Base-by-base conservation (phyloP, 1,140 invertebrate genomes). In the Zaprionus ghesquierei region DNA sequence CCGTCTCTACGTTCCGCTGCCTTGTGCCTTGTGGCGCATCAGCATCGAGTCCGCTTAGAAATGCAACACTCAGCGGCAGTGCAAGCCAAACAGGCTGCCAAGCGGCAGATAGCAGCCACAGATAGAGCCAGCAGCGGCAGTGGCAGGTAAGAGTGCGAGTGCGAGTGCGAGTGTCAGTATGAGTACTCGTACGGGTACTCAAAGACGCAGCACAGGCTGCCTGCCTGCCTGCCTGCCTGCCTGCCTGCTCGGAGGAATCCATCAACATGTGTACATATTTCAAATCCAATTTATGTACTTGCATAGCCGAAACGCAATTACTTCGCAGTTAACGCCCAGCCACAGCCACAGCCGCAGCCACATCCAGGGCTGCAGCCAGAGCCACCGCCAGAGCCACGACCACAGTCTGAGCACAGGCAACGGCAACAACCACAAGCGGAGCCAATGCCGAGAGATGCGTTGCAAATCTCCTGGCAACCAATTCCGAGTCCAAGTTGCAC, bases 261-360 rank as follows among this genome's bases (percentile, higher is more conserved):
- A 86, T 86, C 81, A 86, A 86, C 81, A 82, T 86, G 81, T 86
- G 81, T 86, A 86, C 81, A 86, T 87, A 86, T 86, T 86, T 86
- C 81, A 86, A 86, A 86, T 86, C 81, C 81, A 86, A 86, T 86
- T 86, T 87, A 86, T 86, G 81, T 86, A 86, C 81, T 86, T 87
- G 81, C 81, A 86, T 86, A 86, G 81, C 81, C 81, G 71, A 86
- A 87, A 87, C 81, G 81, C 81, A 86, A 86, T 86, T 86, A 86
- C 81, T 86, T 86, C 81, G 81, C 81, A 86, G 81, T 86, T 86
- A 86, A 86, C 81, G 81, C 81, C 81, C 81, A 74, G 60, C 74
- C 29, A 35, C 49, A 51, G 20, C 41, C 18, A 20, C 12, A 58
- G 54, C 31, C 44, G n/a, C 15, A 53, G 54, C 38, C 55, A n/a